phyloP scores from a whole-genome alignment of 2,888 invertebrate species.

The Megamerina dolium region DNA sequence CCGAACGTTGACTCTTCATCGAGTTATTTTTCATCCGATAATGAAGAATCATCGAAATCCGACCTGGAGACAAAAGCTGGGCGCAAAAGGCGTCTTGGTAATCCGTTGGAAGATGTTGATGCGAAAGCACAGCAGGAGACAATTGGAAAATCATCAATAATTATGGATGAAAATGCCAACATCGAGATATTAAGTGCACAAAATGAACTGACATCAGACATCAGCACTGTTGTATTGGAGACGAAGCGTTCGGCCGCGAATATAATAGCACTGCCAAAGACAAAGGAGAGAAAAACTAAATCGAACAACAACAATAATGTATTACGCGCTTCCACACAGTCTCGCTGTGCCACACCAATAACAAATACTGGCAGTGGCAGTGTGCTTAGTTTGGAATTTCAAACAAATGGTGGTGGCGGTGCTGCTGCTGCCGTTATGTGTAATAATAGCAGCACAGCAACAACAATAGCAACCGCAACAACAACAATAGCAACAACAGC shows the following conservation, averaged over 20 bases:
- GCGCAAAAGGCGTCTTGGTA: neutral
- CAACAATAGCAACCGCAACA: slow-evolving; percentile 11
- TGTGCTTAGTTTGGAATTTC: slow-evolving; percentile 29
- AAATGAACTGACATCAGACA: neutral
- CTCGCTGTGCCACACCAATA: slow-evolving; percentile 18
- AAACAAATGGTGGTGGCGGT: slow-evolving; percentile 16
- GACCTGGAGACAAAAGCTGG: slow-evolving; percentile 20
- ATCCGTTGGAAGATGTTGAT: neutral
- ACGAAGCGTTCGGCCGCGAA: neutral
- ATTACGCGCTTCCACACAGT: neutral
- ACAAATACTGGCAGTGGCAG: slow-evolving; percentile 15
- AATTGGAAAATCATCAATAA: neutral
- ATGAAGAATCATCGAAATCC: slow-evolving; percentile 32
- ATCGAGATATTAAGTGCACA: neutral
- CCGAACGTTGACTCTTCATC: slow-evolving; percentile 65
- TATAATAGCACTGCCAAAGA: neutral
- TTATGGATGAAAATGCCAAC: no score
- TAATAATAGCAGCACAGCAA: slow-evolving; percentile 17
- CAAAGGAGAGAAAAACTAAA: slow-evolving; percentile 2
- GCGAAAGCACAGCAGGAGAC: neutral
- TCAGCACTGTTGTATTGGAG: slow-evolving; percentile 1
- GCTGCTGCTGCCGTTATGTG: neutral
- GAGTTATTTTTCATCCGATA: slow-evolving; percentile 54
- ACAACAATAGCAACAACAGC: slow-evolving; percentile 20
- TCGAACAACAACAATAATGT: slow-evolving; percentile 9